A percentile compares a stretch with the other conserved stretches of the same genome.
These are phyloP conservation scores for Endotricha flammealis DNA, from an alignment of 2,888 invertebrate species.

Conservation along the genomic window DNA sequence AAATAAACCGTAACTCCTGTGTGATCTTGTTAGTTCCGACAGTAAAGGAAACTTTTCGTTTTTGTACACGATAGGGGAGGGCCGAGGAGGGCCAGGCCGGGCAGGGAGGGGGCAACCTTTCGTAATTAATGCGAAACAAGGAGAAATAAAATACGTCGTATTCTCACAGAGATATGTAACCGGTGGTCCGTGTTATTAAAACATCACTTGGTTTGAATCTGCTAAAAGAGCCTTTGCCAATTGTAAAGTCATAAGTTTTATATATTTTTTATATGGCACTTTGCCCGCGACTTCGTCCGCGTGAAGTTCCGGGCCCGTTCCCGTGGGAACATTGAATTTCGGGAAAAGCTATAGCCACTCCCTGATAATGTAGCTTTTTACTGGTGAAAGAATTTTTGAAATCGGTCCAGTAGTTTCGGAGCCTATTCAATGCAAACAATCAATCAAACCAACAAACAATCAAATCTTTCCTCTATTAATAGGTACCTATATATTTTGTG, in stretches of 20 bases:
- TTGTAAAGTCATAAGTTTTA: constrained; percentile 24
- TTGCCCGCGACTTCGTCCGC: no score
- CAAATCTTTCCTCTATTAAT: no score
- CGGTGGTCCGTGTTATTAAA: constrained; percentile 53
- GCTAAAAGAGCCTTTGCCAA: constrained; percentile 30
- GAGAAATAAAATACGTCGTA: constrained; percentile 53
- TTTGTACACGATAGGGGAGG: constrained; percentile 51
- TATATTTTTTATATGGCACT: no score
- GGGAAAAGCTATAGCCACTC: no score
- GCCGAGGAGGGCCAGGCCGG: constrained; percentile 14
- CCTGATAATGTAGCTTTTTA: no score
- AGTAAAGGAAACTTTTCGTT: constrained; percentile 34
- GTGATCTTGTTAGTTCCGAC: constrained; percentile 34
- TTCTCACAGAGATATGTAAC: constrained; percentile 42
- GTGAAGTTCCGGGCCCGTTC: no score
- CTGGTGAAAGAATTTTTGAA: no score
- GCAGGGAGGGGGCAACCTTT: constrained; percentile 27
- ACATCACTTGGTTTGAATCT: constrained; percentile 42
- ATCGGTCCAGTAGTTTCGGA: no score
- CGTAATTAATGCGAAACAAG: constrained; percentile 62
- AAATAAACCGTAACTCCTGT: constrained; percentile 1
- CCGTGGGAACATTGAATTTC: no score
- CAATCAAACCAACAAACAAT: no score
- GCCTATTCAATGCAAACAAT: no score
- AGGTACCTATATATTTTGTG: no score